Evolutionary conservation across 2,888 invertebrate genomes (phyloP), one percentile per base, ranked within the genome.

Genomic region (Teleiodes luculella): DNA sequence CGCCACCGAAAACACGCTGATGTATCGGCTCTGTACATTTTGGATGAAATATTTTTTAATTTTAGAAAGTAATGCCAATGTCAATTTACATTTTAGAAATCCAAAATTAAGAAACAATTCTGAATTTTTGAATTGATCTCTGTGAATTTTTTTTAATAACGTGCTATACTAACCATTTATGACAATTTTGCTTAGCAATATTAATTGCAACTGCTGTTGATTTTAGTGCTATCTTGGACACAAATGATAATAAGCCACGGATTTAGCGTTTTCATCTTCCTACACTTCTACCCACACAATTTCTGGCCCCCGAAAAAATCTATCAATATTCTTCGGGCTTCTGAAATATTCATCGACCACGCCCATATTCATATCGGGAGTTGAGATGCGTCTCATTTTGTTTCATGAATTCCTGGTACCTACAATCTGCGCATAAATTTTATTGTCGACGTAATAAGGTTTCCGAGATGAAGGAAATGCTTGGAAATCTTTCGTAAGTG

Each of bases 281-380:
- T 16, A 20, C 3, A 11, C 11, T 11, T 28, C 18, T 36, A 24
- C 45, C 48, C 39, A 41, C 45, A 14, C 30, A 48, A 37, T 56
- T 28, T 35, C n/a, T 50, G 33, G 51, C 46, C 41, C 16, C 24
- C 10, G 20, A 4, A 39, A 16, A 39, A 18, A 30, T 45, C 41
- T 46, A 55, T 60, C 56, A 54, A 60, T 58, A 59, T 57, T 60
- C 57, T 54, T 54, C 33, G 39, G 55, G 52, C 60, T 63, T 58
- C 55, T 64, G 60, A 62, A 64, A 66, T 63, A 65, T 65, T 62
- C 61, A 67, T 59, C 37, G 48, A 39, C 31, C 48, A 39, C 53
- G 33, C 48, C 51, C 57, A 24, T 55, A 47, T 59, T 58, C 46
- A 46, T 48, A 47, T 35, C 53, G 39, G 39, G 20, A 41, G 20